phyloP scores from a whole-genome alignment of 2,888 invertebrate genomes.

The Hanleya hanleyi region DNA sequence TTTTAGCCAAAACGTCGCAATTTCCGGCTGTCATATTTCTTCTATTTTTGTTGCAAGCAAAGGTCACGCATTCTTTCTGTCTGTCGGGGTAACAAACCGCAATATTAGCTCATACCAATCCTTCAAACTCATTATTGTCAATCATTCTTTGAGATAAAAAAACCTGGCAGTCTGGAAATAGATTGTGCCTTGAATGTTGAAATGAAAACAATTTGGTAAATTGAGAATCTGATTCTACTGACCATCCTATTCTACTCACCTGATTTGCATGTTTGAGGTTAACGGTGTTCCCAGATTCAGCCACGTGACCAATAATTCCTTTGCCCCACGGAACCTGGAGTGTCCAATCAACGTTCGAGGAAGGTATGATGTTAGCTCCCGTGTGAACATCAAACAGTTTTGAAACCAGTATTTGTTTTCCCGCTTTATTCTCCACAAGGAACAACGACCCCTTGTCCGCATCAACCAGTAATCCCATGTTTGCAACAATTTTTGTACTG shows the following conservation, averaged over 20 bases:
- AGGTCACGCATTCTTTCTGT: too few species aligned
- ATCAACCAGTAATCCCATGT: slow-evolving; percentile 75
- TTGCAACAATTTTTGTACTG: slow-evolving; percentile 75
- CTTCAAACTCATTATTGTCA: too few species aligned
- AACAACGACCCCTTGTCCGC: slow-evolving; percentile 76
- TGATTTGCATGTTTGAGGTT: slow-evolving; percentile 75
- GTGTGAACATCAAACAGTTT: slow-evolving; percentile 76
- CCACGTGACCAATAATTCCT: slow-evolving; percentile 76
- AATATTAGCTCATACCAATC: too few species aligned
- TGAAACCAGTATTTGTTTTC: slow-evolving; percentile 74
- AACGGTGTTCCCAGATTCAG: slow-evolving; percentile 75
- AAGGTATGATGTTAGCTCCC: slow-evolving; percentile 74
- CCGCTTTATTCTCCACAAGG: slow-evolving; percentile 74
- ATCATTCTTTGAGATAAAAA: too few species aligned
- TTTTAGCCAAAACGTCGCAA: too few species aligned
- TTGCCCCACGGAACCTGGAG: slow-evolving; percentile 76
- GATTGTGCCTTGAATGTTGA: background rate
- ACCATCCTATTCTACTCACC: slow-evolving; percentile 67
- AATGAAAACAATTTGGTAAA: background rate
- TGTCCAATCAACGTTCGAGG: slow-evolving; percentile 67
- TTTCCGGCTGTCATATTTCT: too few species aligned
- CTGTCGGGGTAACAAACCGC: too few species aligned
- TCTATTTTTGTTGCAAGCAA: too few species aligned
- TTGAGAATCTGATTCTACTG: background rate
- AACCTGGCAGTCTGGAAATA: too few species aligned